Evolutionary conservation across 2,113 vertebrate species (phyloP), one percentile per base, ranked within the genome.

Genomic region (Australoheros scitulus): DNA sequence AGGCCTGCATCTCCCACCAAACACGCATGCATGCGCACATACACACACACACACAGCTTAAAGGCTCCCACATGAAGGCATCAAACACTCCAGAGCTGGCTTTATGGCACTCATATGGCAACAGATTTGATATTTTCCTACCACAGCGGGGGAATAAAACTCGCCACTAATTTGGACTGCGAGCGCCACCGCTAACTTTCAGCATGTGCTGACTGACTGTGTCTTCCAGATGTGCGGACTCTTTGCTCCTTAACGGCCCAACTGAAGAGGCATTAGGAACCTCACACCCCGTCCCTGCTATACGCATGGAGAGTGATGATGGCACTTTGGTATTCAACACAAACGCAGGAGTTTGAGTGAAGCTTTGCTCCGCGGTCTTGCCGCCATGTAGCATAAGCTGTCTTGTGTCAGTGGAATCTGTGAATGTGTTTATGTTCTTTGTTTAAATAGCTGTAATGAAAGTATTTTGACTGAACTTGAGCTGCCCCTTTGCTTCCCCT

Each of bases 81-180:
- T 95, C 95, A 96, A 96, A 95, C 94, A 92, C 91, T 95, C 92
- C 93, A 91, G 93, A 95, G 94, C 92, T 88, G 92, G 92, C 95
- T 96, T 96, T 96, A 96, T 95, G 94, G 94, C 93, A 92, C 93
- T 96, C 95, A 96, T 95, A 96, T 96, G 96, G 95, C 95, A 95
- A 94, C 94, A 93, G 93, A 96, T 96, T 96, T 95, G 94, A 96
- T 96, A 95, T 96, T 96, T 96, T 96, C 95, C 95, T 95, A 95
- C 95, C 95, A 94, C 95, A 95, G 95, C 94, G 89, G 95, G 93
- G 94, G 94, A 96, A 96, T 95, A 96, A 96, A 96, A 95, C 95
- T 96, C 85, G 93, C 96, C 95, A 95, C 95, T 96, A 96, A 96
- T 96, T 96, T 96, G 95, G 95, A 95, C 93, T 95, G 95, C 91